Evolutionary conservation across 2,888 invertebrate species (phyloP).

Genomic region (Oscheius onirici): DNA sequence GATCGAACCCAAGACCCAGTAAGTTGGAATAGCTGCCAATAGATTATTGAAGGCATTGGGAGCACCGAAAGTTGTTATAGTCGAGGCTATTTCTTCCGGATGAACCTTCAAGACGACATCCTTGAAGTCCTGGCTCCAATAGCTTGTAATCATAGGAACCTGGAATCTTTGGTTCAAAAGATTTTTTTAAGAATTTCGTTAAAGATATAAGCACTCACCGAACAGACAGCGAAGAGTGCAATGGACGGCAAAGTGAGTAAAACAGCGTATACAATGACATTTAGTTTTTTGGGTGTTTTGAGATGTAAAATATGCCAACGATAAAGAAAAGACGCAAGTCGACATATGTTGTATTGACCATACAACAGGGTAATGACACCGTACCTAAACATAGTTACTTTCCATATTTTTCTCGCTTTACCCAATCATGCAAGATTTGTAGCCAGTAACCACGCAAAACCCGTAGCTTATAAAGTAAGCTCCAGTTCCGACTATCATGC

Average conservation of each 20-base stretch:
- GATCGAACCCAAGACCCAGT: not conserved
- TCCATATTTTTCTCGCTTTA: not conserved
- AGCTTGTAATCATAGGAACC: no score
- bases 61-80: not conserved
- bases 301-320: not conserved
- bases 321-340: not conserved
- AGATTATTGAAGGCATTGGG: not conserved
- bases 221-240: not conserved
- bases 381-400: not conserved
- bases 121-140: not conserved
- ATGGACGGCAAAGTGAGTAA: not conserved
- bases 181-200: no score
- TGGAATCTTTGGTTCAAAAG: not conserved
- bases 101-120: not conserved
- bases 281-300: not conserved
- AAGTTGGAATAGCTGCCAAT: not conserved
- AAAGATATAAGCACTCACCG: not conserved
- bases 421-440: not conserved
- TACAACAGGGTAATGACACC: not conserved
- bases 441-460: not conserved
- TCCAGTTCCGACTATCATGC: not conserved
- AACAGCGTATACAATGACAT: not conserved
- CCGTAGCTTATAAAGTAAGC: not conserved
- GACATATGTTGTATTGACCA: not conserved
- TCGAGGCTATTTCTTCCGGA: not conserved